Conservation (phyloP, 1,140 invertebrate species). For the Lasioglossum albipes region DNA sequence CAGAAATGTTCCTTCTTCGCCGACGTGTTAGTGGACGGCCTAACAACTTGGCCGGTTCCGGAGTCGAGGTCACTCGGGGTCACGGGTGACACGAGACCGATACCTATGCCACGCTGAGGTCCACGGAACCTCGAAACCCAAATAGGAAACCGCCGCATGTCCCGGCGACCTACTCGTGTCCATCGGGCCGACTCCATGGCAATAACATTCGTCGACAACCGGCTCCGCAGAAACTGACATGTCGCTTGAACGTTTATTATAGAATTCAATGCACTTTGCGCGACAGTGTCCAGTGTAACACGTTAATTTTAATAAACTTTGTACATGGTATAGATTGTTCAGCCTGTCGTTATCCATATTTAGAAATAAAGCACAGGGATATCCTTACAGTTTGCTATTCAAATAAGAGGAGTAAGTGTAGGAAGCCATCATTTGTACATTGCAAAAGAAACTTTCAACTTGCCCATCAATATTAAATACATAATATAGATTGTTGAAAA, state of each 20-base stretch:
- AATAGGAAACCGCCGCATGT: neutral
- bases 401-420: too few relatives aligned
- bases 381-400: conserved; percentile 95
- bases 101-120: neutral
- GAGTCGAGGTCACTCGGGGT: conserved; percentile 33
- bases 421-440: conserved; percentile 45
- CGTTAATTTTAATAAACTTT: too few relatives aligned
- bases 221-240: too few relatives aligned
- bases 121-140: neutral
- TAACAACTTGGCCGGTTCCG: conserved; percentile 1
- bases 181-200: too few relatives aligned
- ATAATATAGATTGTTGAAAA: too few relatives aligned
- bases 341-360: conserved; percentile 98
- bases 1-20: conserved; percentile 33
- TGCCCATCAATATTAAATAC: conserved; percentile 6
- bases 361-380: conserved; percentile 98
- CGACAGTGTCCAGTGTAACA: too few relatives aligned
- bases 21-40: neutral
- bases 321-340: too few relatives aligned
- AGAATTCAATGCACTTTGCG: too few relatives aligned
- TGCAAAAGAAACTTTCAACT: conserved; percentile 23
- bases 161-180: neutral
- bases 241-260: too few relatives aligned
- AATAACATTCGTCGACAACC: too few relatives aligned
- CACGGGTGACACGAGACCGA: conserved; percentile 32